Conservation (phyloP, 2,113 vertebrate species). For the Epinephelus lanceolatus region DNA sequence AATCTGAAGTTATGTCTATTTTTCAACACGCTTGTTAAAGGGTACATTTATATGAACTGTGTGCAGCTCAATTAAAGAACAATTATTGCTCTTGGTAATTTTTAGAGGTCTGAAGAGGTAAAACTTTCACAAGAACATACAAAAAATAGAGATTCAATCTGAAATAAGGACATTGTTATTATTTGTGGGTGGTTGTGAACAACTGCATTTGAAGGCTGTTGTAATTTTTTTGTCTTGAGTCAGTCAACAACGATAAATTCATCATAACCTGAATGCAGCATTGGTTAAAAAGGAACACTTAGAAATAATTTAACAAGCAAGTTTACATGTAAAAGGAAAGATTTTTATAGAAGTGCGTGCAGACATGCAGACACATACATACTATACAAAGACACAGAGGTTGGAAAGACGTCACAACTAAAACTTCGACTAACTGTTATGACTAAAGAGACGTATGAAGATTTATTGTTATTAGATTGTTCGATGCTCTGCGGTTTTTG, state of each 20-base stretch:
- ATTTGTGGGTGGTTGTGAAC: background rate
- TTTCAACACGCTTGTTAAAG: background rate
- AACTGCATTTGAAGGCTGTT: background rate
- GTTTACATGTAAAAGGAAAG: background rate
- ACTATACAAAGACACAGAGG: background rate
- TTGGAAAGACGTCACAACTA: background rate
- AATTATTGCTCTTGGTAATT: background rate
- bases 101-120: background rate
- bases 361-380: conserved; percentile 24
- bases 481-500: background rate
- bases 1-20: background rate
- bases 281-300: background rate
- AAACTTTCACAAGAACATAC: background rate
- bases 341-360: background rate
- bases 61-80: background rate
- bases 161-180: background rate
- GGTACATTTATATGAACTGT: background rate
- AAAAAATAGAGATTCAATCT: background rate
- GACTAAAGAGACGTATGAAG: background rate
- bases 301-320: background rate
- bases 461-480: background rate
- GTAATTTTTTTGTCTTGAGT: background rate
- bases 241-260: background rate
- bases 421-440: background rate
- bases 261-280: conserved; percentile 36